phyloP scores from a whole-genome alignment of 1,140 invertebrate species.

The Melitaea cinxia region DNA sequence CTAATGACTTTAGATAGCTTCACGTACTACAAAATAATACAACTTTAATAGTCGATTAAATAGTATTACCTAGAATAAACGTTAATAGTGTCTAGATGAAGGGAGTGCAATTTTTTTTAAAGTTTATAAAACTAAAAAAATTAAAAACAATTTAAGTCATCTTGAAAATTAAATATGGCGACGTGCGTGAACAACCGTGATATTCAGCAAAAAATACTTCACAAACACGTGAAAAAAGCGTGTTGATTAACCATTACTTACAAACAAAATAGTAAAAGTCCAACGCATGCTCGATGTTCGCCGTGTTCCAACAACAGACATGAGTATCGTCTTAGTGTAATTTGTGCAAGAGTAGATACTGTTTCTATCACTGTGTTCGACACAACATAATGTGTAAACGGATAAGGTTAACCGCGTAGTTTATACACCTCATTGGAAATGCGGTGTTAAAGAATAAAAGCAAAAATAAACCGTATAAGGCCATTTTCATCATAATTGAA shows the following conservation, averaged over 20 bases:
- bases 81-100: too few relatives aligned
- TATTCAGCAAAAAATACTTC: conserved; percentile 23
- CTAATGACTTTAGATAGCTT: too few relatives aligned
- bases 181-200: not conserved
- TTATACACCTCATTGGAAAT: conserved; percentile 40
- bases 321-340: conserved; percentile 22
- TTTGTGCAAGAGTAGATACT: conserved; percentile 22
- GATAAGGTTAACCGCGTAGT: conserved; percentile 34
- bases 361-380: conserved; percentile 29
- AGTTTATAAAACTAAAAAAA: not conserved
- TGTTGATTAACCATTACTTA: conserved; percentile 33
- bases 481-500: conserved; percentile 17
- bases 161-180: not conserved
- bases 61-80: too few relatives aligned
- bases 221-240: conserved; percentile 10
- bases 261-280: conserved; percentile 36
- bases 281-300: conserved; percentile 10
- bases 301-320: conserved; percentile 28
- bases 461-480: not conserved
- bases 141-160: not conserved
- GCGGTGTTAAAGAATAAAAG: conserved; percentile 27
- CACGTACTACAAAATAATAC: too few relatives aligned
- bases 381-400: conserved; percentile 19
- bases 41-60: too few relatives aligned
- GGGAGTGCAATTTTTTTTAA: not conserved